phyloP scores from a whole-genome alignment of 1,140 invertebrate species.

The Zaprionus taronus region DNA sequence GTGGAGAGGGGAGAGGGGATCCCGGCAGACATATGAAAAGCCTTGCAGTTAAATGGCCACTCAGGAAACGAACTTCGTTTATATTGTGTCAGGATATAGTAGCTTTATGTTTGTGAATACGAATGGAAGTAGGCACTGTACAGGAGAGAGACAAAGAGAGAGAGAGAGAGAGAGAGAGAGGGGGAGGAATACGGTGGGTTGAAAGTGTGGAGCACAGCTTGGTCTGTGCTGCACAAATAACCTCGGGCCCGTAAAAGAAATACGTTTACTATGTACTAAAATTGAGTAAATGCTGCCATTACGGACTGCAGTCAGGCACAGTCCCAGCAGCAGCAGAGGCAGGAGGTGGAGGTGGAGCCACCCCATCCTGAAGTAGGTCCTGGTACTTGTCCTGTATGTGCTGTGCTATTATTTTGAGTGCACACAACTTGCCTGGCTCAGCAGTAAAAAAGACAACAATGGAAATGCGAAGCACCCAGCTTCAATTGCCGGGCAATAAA shows the following conservation, averaged over 20 bases:
- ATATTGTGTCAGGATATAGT: slow-evolving; percentile 79
- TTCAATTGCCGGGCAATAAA: slow-evolving; percentile 61
- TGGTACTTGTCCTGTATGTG: slow-evolving; percentile 54
- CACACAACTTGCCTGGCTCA: slow-evolving; percentile 59
- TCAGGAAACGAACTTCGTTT: slow-evolving; percentile 81
- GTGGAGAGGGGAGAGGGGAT: slow-evolving; percentile 1
- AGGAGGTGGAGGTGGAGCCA: neutral
- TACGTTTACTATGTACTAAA: slow-evolving; percentile 81
- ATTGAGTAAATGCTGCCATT: slow-evolving; percentile 81
- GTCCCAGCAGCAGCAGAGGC: slow-evolving; percentile 7
- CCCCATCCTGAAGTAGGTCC: slow-evolving; percentile 10
- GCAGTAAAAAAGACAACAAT: slow-evolving; percentile 69
- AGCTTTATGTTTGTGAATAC: slow-evolving; percentile 66
- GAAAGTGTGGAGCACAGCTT: slow-evolving; percentile 13
- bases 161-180: neutral
- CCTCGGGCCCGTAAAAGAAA: slow-evolving; percentile 75
- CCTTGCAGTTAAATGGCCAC: slow-evolving; percentile 78
- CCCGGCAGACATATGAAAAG: slow-evolving; percentile 58
- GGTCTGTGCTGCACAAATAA: slow-evolving; percentile 64
- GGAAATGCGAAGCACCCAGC: slow-evolving; percentile 30
- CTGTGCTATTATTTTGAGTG: slow-evolving; percentile 76
- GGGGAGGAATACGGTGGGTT: neutral
- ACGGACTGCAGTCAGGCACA: slow-evolving; percentile 64
- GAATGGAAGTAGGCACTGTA: slow-evolving; percentile 25
- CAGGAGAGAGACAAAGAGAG: neutral